Conservation (phyloP, 2,113 vertebrate genomes). For the Gymnobelideus leadbeateri region DNA sequence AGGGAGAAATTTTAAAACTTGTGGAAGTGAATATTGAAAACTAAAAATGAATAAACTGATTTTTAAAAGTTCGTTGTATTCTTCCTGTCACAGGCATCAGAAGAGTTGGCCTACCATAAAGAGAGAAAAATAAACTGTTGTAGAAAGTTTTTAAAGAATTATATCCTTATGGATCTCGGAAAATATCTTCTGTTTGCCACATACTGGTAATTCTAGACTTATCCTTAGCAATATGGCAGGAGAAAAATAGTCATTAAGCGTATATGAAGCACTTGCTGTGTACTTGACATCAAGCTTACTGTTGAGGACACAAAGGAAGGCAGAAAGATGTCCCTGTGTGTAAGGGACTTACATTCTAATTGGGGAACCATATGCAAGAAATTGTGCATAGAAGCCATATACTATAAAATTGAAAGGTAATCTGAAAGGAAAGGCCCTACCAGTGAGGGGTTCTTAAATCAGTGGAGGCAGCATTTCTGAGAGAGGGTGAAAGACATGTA, state of each 20-base stretch:
- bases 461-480: background rate
- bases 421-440: background rate
- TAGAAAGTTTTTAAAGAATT: background rate
- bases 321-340: background rate
- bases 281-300: background rate
- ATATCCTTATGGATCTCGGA: background rate
- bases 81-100: background rate
- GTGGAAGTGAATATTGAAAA: too few species aligned
- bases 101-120: background rate
- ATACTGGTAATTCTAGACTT: background rate
- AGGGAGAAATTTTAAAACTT: too few species aligned
- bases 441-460: background rate
- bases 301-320: background rate
- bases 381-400: background rate
- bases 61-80: background rate
- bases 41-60: too few species aligned
- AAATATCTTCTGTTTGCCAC: background rate
- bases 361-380: background rate
- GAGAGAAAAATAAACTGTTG: background rate
- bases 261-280: background rate
- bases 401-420: background rate
- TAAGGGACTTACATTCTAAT: background rate
- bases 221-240: background rate
- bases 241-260: background rate
- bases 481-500: background rate